phyloP scores from a whole-genome alignment of 2,888 invertebrate species.

The Carterocephalus palaemon region DNA sequence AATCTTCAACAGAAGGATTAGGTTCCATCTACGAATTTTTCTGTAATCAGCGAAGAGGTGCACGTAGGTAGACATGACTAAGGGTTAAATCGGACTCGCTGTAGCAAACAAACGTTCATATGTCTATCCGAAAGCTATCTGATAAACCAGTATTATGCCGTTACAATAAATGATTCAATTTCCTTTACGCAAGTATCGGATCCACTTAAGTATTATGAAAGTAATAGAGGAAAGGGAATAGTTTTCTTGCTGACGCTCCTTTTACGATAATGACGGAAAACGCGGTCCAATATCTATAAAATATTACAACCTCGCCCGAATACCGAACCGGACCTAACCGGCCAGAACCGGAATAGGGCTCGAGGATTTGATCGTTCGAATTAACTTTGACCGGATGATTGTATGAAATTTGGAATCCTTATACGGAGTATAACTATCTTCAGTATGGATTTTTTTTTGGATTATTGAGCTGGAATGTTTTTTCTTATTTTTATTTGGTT shows the following conservation, averaged over 20 bases:
- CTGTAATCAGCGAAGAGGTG: slow-evolving; percentile 12
- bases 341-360: slow-evolving; percentile 37
- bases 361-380: slow-evolving; percentile 59
- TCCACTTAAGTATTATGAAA: slow-evolving; percentile 78
- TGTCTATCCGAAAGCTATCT: slow-evolving; percentile 63
- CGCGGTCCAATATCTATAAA: slow-evolving; percentile 77
- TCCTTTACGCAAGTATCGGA: slow-evolving; percentile 73
- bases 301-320: slow-evolving; percentile 55
- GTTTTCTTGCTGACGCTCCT: slow-evolving; percentile 78
- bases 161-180: slow-evolving; percentile 79
- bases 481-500: slow-evolving; percentile 1
- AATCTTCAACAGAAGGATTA: no score
- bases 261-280: slow-evolving; percentile 77
- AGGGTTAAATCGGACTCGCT: slow-evolving; percentile 42
- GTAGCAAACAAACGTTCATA: slow-evolving; percentile 59
- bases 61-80: neutral
- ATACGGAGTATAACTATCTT: slow-evolving; percentile 37
- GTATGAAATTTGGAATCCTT: slow-evolving; percentile 31
- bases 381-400: slow-evolving; percentile 51
- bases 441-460: slow-evolving; percentile 26
- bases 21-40: no score
- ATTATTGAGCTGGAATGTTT: slow-evolving; percentile 22
- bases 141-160: slow-evolving; percentile 69
- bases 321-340: slow-evolving; percentile 36
- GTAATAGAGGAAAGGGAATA: slow-evolving; percentile 73